Conservation (phyloP, 2,113 vertebrate species). For the Paramormyrops kingsleyae region DNA sequence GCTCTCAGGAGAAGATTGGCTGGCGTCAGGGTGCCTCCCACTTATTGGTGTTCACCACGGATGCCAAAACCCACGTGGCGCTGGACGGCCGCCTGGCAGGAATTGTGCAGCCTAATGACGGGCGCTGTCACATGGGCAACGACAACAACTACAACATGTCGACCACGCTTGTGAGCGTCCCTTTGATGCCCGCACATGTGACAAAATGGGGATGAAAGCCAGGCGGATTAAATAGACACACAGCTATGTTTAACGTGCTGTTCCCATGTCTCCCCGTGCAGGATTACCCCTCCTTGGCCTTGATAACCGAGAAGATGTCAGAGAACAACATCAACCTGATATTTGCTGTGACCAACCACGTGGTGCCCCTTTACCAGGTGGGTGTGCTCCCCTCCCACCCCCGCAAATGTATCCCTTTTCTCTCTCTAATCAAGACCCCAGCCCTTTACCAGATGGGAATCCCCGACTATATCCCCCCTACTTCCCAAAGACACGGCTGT, state of each 20-base stretch:
- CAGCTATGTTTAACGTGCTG: background rate
- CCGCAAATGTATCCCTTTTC: background rate
- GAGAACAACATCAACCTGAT: slow-evolving; percentile 97
- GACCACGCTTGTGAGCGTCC: slow-evolving; percentile 73
- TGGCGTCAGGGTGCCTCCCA: slow-evolving; percentile 92
- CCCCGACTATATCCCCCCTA: background rate
- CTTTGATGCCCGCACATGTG: background rate
- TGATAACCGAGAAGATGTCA: slow-evolving; percentile 94
- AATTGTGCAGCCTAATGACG: slow-evolving; percentile 87
- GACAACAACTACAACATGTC: slow-evolving; percentile 84
- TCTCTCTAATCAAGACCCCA: background rate
- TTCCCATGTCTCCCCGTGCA: slow-evolving; percentile 33
- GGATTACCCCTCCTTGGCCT: slow-evolving; percentile 93
- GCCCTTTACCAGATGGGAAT: background rate
- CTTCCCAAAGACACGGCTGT: background rate
- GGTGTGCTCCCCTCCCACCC: slow-evolving; percentile 11
- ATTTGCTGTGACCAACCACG: slow-evolving; percentile 81
- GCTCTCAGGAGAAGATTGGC: slow-evolving; percentile 79
- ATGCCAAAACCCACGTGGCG: slow-evolving; percentile 90
- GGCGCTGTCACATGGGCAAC: slow-evolving; percentile 74
- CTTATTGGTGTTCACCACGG: slow-evolving; percentile 90
- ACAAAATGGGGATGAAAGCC: too few relatives aligned
- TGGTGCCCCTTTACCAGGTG: slow-evolving; percentile 85
- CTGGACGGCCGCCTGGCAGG: slow-evolving; percentile 88
- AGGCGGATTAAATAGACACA: background rate